A percentile compares a stretch with the other conserved stretches of the same genome.
Conservation (phyloP, 1,140 invertebrate genomes). For the Ctenoplectra terminalis region DNA sequence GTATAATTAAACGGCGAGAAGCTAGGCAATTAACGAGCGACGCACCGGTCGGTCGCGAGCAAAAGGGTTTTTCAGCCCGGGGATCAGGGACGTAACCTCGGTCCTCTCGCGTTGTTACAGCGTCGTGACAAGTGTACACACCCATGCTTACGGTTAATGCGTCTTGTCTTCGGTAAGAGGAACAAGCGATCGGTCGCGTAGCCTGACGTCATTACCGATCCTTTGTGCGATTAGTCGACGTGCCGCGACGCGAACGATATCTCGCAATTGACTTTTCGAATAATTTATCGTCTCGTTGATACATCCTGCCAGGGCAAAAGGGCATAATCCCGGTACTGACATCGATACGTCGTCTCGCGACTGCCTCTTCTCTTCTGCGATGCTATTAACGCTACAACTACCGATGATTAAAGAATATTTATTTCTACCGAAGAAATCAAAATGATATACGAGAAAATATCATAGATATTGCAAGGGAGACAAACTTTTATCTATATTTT, state of each 20-base stretch:
- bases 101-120: background rate
- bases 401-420: too few relatives aligned
- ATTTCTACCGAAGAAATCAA: too few relatives aligned
- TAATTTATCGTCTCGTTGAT: conserved; percentile 61
- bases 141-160: conserved; percentile 44
- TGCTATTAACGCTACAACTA: too few relatives aligned
- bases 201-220: conserved; percentile 59
- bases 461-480: too few relatives aligned
- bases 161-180: conserved; percentile 37
- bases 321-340: conserved; percentile 45
- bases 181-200: conserved; percentile 37
- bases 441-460: too few relatives aligned
- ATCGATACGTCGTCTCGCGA: background rate
- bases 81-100: conserved; percentile 26
- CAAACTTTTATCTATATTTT: too few relatives aligned
- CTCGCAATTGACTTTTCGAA: conserved; percentile 61
- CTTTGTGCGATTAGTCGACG: conserved; percentile 37
- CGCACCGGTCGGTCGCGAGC: background rate
- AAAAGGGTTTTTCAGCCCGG: background rate
- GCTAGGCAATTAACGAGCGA: background rate
- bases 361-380: too few relatives aligned
- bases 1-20: conserved; percentile 1
- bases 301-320: conserved; percentile 40
- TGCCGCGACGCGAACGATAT: conserved; percentile 31
- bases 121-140: conserved; percentile 54